phyloP scores from a whole-genome alignment of 2,888 invertebrate genomes.

The Caenorhabditis panamensis region DNA sequence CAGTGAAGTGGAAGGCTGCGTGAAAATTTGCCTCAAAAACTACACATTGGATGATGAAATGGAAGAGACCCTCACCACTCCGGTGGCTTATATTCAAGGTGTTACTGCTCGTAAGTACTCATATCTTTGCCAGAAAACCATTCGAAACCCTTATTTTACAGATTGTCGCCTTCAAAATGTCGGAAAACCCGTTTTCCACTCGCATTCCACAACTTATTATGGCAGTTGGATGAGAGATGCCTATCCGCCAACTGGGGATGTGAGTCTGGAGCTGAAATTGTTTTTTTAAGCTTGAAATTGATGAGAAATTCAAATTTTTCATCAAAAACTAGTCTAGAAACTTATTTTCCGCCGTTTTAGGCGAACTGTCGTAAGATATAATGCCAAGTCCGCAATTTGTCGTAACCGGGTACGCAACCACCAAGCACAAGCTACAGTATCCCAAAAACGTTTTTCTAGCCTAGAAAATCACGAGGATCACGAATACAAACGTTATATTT shows the following conservation, averaged over 20 bases:
- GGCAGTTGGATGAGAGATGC: conserved; percentile 83
- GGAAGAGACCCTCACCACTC: conserved; percentile 74
- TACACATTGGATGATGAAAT: conserved; percentile 69
- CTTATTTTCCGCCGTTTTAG: not conserved
- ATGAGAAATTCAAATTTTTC: no score
- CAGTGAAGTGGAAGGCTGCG: conserved; percentile 78
- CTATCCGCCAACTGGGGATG: conserved; percentile 78
- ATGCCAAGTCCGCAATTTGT: not conserved
- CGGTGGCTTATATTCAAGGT: conserved; percentile 80
- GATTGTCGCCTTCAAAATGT: conserved; percentile 82
- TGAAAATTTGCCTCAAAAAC: conserved; percentile 78
- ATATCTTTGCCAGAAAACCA: not conserved
- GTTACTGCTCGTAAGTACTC: conserved; percentile 77
- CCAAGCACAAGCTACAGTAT: not conserved
- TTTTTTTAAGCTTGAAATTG: no score
- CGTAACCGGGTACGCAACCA: not conserved
- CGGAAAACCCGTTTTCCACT: conserved; percentile 82
- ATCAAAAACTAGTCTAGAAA: no score
- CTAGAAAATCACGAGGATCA: no score
- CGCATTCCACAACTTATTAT: conserved; percentile 82
- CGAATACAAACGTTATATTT: not conserved
- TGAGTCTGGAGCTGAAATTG: no score
- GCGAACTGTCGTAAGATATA: not conserved
- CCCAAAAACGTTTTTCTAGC: not conserved
- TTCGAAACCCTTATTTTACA: conserved; percentile 61